Evolutionary conservation across 2,888 invertebrate species (phyloP).

Genomic region (Protophormia terraenovae): DNA sequence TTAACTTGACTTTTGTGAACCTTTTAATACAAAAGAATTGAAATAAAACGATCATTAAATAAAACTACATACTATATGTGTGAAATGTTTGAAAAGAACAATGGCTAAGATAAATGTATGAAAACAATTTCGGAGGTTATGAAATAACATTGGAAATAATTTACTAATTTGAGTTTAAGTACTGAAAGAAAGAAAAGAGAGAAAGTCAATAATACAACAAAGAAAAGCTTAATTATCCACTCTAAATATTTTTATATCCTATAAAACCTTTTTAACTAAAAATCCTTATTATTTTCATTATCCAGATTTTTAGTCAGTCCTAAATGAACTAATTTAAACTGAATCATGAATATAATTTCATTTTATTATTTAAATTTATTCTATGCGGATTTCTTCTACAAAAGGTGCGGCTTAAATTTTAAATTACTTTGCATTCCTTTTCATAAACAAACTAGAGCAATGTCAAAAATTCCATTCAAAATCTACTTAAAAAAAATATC

Average conservation of each 20-base stretch:
- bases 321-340: not conserved
- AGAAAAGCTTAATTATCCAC: no score
- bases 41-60: not conserved
- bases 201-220: no score
- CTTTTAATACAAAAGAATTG: not conserved
- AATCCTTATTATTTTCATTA: no score
- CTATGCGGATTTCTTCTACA: not conserved
- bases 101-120: not conserved
- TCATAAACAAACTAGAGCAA: constrained; percentile 31
- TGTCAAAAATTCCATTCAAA: not conserved
- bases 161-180: not conserved
- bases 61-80: no score
- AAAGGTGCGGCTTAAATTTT: constrained; percentile 2
- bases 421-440: not conserved
- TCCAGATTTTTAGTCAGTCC: no score
- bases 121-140: not conserved
- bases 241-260: no score
- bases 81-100: not conserved
- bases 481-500: not conserved
- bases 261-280: no score
- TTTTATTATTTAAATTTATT: not conserved
- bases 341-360: no score
- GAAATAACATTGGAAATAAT: not conserved
- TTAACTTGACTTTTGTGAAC: not conserved
- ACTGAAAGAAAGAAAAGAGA: not conserved